Evolutionary conservation across 2,888 invertebrate genomes (phyloP).

Genomic region (Sarcophaga carnaria): DNA sequence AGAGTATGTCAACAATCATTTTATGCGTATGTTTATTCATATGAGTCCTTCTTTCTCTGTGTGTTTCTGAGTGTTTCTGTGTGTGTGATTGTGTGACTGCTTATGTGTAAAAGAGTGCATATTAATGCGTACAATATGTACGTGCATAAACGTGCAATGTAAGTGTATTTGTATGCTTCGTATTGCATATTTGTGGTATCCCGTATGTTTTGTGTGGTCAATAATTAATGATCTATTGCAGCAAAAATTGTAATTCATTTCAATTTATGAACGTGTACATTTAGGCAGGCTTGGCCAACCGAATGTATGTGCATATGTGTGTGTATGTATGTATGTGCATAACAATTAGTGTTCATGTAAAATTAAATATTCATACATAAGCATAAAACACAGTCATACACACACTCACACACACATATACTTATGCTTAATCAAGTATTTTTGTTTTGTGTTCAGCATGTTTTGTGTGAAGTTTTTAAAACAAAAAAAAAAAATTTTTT

Average conservation of each 20-base stretch:
- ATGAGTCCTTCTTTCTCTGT: background rate
- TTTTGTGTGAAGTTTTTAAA: too few species aligned
- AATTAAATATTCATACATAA: constrained; percentile 27
- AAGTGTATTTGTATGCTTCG: constrained; percentile 5
- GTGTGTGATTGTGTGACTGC: background rate
- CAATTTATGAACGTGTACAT: constrained; percentile 66
- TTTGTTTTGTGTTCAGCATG: background rate
- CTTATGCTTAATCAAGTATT: background rate
- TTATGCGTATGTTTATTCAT: background rate
- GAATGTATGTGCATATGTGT: background rate
- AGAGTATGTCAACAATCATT: constrained; percentile 59
- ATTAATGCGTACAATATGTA: background rate
- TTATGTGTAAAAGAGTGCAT: constrained; percentile 16
- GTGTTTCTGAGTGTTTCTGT: background rate
- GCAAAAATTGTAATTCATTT: constrained; percentile 70
- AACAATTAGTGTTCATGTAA: constrained; percentile 70
- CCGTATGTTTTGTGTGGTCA: constrained; percentile 68
- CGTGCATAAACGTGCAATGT: constrained; percentile 10
- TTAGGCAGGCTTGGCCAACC: constrained; percentile 18
- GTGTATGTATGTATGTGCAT: constrained; percentile 18
- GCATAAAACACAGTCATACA: background rate
- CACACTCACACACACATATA: background rate
- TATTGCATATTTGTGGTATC: constrained; percentile 59
- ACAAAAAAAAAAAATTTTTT: too few species aligned
- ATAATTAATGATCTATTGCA: constrained; percentile 71